Evolutionary conservation across 2,888 invertebrate species (phyloP).

Genomic region (Mythimna vitellina): DNA sequence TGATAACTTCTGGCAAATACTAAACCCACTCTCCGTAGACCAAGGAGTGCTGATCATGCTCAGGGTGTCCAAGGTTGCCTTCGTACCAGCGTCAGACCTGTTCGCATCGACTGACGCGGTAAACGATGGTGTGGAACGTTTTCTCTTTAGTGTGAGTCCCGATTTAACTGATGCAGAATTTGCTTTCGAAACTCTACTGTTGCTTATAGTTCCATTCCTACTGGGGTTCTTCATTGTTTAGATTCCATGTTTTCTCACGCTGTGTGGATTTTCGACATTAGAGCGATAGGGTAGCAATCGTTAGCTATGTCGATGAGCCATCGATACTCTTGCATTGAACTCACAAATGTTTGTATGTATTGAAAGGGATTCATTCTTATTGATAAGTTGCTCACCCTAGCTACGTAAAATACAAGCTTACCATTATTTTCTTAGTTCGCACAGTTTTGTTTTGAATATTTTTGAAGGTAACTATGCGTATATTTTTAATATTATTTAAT

Average conservation of each 20-base stretch:
- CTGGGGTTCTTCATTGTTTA: neutral
- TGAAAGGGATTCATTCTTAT: conserved; percentile 78
- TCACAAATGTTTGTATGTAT: conserved; percentile 74
- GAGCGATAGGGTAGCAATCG: conserved; percentile 80
- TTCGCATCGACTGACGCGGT: conserved; percentile 9
- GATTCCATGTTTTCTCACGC: conserved; percentile 59
- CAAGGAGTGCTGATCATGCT: conserved; percentile 79
- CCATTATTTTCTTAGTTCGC: conserved; percentile 44
- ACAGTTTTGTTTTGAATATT: conserved; percentile 16
- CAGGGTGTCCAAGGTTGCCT: conserved; percentile 68
- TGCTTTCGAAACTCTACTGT: neutral
- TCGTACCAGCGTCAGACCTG: conserved; percentile 12
- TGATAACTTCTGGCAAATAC: neutral
- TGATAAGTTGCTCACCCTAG: conserved; percentile 49
- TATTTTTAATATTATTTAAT: conserved; percentile 33
- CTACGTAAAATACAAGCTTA: conserved; percentile 19
- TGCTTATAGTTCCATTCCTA: neutral
- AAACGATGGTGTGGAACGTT: neutral
- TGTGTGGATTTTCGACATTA: conserved; percentile 82
- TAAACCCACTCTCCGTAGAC: conserved; percentile 60
- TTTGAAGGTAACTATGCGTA: conserved; percentile 8
- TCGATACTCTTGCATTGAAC: conserved; percentile 79
- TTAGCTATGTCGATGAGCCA: conserved; percentile 83
- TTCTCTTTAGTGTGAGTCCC: neutral
- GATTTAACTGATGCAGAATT: neutral